A percentile compares a stretch with the other conserved stretches of the same genome.
phyloP scores from a whole-genome alignment of 2,113 vertebrate genomes.

The Scytalopus superciliaris region DNA sequence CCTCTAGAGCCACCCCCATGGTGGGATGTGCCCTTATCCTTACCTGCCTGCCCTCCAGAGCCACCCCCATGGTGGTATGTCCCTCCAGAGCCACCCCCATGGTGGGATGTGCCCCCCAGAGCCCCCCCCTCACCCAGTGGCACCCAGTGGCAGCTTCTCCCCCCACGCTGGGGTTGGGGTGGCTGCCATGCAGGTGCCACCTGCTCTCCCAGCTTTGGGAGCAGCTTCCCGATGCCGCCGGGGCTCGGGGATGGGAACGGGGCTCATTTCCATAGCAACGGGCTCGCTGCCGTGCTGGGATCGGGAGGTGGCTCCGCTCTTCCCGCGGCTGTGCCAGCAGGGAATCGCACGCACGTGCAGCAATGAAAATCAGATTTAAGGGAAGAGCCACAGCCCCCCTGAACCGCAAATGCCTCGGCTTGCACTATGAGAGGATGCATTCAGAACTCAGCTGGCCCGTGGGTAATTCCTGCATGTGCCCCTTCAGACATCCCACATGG shows the following conservation, averaged over 20 bases:
- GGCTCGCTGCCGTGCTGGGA: background rate
- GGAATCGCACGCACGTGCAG: background rate
- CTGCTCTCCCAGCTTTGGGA: background rate
- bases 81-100: too few species aligned
- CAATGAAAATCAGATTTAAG: background rate
- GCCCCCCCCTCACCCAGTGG: too few species aligned
- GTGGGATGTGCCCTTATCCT: too few species aligned
- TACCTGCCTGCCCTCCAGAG: too few species aligned
- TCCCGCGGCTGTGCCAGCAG: background rate
- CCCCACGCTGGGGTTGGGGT: background rate
- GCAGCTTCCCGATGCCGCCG: background rate
- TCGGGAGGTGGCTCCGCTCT: background rate
- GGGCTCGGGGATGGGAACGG: background rate
- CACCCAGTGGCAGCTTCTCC: background rate
- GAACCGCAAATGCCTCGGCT: background rate
- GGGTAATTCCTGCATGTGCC: fast-evolving
- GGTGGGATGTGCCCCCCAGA: too few species aligned
- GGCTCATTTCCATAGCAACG: conserved; percentile 63
- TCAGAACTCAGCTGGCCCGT: background rate
- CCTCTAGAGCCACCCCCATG: too few species aligned
- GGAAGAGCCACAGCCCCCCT: background rate
- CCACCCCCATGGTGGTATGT: too few species aligned
- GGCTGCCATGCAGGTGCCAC: background rate
- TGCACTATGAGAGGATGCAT: background rate
- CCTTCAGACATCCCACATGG: background rate